A percentile compares a stretch with the other conserved stretches of the same genome.
phyloP scores from a whole-genome alignment of 1,140 invertebrate genomes.

The Drosophila quadrilineata region DNA sequence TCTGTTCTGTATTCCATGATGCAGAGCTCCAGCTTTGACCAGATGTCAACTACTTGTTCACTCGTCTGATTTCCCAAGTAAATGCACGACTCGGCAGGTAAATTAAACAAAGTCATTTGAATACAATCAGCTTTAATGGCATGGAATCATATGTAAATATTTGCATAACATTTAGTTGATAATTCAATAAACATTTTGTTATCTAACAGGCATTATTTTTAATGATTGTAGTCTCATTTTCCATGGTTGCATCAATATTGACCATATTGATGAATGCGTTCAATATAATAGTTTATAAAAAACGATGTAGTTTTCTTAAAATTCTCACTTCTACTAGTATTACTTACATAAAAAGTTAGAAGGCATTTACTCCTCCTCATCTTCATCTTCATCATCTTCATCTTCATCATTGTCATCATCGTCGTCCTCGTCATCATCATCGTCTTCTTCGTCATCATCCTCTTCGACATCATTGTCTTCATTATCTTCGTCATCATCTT shows the following conservation, averaged over 20 bases:
- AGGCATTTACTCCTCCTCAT: slow-evolving; percentile 52
- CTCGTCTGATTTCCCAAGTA: no score
- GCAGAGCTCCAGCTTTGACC: no score
- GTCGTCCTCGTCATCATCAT: slow-evolving; percentile 18
- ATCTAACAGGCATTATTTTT: no score
- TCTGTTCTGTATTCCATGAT: slow-evolving; percentile 8
- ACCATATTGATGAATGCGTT: no score
- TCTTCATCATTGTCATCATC: slow-evolving; percentile 16
- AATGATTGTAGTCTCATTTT: no score
- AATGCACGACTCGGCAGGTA: no score
- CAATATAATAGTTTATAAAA: no score
- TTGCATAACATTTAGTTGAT: neutral
- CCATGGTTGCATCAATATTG: no score
- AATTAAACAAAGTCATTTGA: neutral
- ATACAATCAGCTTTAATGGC: neutral
- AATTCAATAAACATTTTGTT: neutral
- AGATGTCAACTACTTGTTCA: no score
- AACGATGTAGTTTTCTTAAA: no score
- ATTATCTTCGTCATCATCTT: slow-evolving; percentile 72
- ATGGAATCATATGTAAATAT: neutral
- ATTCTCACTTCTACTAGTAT: no score
- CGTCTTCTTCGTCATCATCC: slow-evolving; percentile 47
- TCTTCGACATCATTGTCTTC: slow-evolving; percentile 75
- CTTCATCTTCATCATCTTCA: slow-evolving; percentile 31
- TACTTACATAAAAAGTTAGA: no score